phyloP scores from a whole-genome alignment of 2,113 vertebrate species.

The Pelecanoides urinatrix region DNA sequence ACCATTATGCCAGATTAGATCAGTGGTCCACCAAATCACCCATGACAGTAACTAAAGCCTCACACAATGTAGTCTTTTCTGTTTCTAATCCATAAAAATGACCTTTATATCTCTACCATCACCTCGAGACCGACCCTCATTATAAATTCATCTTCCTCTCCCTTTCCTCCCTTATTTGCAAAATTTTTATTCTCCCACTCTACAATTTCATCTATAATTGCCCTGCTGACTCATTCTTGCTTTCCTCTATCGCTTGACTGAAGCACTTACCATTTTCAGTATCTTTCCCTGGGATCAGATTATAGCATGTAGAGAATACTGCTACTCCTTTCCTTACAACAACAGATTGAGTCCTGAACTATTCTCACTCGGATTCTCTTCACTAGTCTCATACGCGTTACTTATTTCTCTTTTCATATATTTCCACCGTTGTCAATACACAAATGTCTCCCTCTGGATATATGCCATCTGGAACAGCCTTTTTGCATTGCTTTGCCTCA shows the following conservation, averaged over 20 bases:
- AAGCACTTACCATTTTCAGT: not conserved
- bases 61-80: not conserved
- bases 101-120: not conserved
- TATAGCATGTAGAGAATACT: not conserved
- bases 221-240: not conserved
- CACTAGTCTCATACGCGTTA: not conserved
- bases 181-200: not conserved
- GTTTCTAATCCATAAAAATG: not conserved
- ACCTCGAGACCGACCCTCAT: not conserved
- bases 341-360: conserved; percentile 21
- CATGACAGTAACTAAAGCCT: not conserved
- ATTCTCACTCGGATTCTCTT: conserved; percentile 42
- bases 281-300: not conserved
- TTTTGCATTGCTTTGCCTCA: conserved; percentile 58
- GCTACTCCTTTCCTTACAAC: not conserved
- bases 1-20: not conserved
- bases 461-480: conserved; percentile 56
- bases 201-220: not conserved
- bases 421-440: conserved; percentile 19
- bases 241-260: not conserved
- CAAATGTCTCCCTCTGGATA: conserved; percentile 58
- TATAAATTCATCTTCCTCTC: not conserved
- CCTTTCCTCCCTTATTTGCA: not conserved
- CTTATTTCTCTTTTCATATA: conserved; percentile 38
- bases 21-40: not conserved